A percentile compares a stretch with the other conserved stretches of the same genome.
Conservation (phyloP, 2,113 vertebrate genomes). For the Synchiropus splendidus region DNA sequence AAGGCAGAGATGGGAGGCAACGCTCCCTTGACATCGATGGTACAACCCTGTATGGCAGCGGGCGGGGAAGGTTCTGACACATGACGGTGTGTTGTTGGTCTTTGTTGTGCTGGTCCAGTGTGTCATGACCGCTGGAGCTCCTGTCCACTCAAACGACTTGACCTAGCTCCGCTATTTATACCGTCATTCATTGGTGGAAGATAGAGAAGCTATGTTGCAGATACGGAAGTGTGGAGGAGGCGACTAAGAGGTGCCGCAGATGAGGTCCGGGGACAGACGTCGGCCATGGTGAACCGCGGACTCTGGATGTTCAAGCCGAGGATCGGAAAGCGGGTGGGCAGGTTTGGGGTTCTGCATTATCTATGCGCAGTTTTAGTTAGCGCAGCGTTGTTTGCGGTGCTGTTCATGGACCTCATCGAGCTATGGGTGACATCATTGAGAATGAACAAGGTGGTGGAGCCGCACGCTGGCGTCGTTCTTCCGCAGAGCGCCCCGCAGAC, state of each 20-base stretch:
- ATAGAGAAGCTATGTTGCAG: too few relatives aligned
- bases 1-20: too few relatives aligned
- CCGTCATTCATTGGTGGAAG: too few relatives aligned
- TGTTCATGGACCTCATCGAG: constrained; percentile 66
- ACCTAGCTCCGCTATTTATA: too few relatives aligned
- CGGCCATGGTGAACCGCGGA: constrained; percentile 48
- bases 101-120: too few relatives aligned
- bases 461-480: constrained; percentile 32
- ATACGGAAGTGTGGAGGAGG: not conserved
- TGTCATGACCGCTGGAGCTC: too few relatives aligned
- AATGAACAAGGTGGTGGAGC: constrained; percentile 41
- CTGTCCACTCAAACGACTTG: too few relatives aligned
- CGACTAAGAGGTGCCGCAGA: not conserved
- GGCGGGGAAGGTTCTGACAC: too few relatives aligned
- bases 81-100: too few relatives aligned
- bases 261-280: not conserved
- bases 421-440: constrained; percentile 56
- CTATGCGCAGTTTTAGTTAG: constrained; percentile 17
- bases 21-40: too few relatives aligned
- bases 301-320: constrained; percentile 50
- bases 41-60: too few relatives aligned
- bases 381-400: constrained; percentile 35
- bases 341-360: constrained; percentile 15
- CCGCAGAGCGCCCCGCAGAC: constrained; percentile 50
- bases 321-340: constrained; percentile 45